Conservation (phyloP, 2,797 vertebrate species). For the Pseudochirops corinnae region DNA sequence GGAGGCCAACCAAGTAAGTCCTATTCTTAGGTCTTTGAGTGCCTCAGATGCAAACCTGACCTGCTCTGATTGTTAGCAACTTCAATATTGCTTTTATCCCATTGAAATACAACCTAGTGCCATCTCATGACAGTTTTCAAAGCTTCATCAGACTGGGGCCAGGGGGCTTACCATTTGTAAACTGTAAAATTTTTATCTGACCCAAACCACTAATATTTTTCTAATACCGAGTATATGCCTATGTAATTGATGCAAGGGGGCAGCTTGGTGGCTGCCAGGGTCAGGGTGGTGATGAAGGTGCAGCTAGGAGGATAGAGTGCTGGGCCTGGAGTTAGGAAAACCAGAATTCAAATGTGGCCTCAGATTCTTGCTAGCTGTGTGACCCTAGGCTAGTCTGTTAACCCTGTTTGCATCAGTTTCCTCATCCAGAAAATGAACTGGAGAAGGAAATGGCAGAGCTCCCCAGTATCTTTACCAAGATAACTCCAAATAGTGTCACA, state of each 20-base stretch:
- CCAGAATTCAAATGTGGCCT: not conserved
- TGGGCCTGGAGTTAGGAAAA: not conserved
- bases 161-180: not conserved
- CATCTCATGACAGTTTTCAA: not conserved
- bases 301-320: not conserved
- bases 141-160: not conserved
- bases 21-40: not conserved
- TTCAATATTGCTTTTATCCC: not conserved
- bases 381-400: not conserved
- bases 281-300: not conserved
- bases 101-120: not conserved
- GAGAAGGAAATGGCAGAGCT: not conserved
- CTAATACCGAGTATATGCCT: not conserved
- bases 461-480: not conserved
- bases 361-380: not conserved
- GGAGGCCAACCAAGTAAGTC: not conserved
- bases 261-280: not conserved
- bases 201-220: not conserved
- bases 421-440: not conserved
- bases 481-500: not conserved
- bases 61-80: not conserved
- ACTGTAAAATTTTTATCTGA: not conserved
- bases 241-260: not conserved
- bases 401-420: not conserved
- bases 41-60: not conserved